Percentiles rank a stretch among this genome's conserved stretches.
Evolutionary conservation across 2,113 vertebrate genomes (phyloP).

Genomic region (Engystomops pustulosus): DNA sequence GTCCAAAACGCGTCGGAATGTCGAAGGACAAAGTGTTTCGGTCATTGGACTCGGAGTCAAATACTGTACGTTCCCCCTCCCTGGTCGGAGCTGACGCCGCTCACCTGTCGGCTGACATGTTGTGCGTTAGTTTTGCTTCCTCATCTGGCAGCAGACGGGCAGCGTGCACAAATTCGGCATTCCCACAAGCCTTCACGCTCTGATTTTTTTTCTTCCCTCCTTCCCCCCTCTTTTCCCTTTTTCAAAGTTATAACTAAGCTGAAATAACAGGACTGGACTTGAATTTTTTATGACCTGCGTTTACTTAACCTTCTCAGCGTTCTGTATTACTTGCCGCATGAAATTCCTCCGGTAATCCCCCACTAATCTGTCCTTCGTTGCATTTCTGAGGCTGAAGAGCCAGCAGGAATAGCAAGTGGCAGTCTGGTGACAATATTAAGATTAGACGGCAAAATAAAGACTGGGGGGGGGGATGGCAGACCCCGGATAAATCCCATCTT

Average conservation of each 20-base stretch:
- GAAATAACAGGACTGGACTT: constrained; percentile 47
- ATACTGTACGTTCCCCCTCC: neutral
- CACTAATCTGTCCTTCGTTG: constrained; percentile 36
- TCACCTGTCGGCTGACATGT: neutral
- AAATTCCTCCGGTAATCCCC: constrained; percentile 40
- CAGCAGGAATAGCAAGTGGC: constrained; percentile 16
- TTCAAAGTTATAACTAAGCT: constrained; percentile 19
- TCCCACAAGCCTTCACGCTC: constrained; percentile 19
- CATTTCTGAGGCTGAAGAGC: constrained; percentile 32
- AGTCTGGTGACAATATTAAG: constrained; percentile 25
- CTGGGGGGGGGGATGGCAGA: neutral
- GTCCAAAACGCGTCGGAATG: neutral
- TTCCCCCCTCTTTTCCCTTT: neutral
- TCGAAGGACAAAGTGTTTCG: neutral
- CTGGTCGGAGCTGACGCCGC: neutral
- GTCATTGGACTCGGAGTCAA: neutral
- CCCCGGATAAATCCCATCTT: neutral
- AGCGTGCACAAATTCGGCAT: constrained; percentile 20
- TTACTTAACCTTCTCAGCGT: constrained; percentile 45
- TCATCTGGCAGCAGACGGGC: neutral
- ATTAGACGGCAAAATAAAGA: constrained; percentile 18
- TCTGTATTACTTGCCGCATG: constrained; percentile 35
- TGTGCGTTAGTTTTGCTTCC: neutral
- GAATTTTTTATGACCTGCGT: constrained; percentile 39
- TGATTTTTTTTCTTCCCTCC: neutral